Base-by-base conservation (phyloP, 2,888 invertebrate genomes). In the Spicauda simplicius region DNA sequence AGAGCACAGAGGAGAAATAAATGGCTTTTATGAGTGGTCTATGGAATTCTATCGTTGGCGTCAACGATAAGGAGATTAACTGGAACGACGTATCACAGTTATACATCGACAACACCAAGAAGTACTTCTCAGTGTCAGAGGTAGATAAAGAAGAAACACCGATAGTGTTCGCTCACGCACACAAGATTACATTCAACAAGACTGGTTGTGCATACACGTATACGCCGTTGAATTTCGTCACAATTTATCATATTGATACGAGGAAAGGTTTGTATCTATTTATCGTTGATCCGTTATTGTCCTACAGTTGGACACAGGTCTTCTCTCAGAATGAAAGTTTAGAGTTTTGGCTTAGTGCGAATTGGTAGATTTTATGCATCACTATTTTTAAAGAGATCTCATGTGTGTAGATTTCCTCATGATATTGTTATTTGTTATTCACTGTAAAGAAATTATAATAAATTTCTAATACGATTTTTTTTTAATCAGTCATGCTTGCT, bases 111-210 rank as follows among this genome's bases (percentile, higher is more conserved):
- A 87, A 86, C 55, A 90, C 83, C 58, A 95, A 95, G 85, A 96
- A 96, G 84, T 94, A 93, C 74, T 88, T 96, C 76, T 95, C 96
- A 14, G 94, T 96, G 74, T 96, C 96, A 52, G 95, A 95, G 77
- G 79, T 94, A 61, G 96, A 96, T 79, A 91, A 89, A 73, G 94
- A 95, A 75, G 95, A 93, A 71, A 82, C 82, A 41, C 94, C 96
- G 0, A 92, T 95, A 69, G 95, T 95, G 71, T 95, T 95, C 77
- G 85, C 90, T 54, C 93, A 94, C 77, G 86, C 93, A 1, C 95
- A 93, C 68, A 86, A 90, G 64, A 91, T 93, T 53, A 71, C 81
- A 0, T 91, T 91, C 69, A 93, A 93, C 76, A 89, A 88, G 71
- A 83, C 86, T 53, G 94, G 91, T 53, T 87, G 94, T 50, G 95